phyloP scores from a whole-genome alignment of 2,797 vertebrate species.

The Poeciliopsis infans region DNA sequence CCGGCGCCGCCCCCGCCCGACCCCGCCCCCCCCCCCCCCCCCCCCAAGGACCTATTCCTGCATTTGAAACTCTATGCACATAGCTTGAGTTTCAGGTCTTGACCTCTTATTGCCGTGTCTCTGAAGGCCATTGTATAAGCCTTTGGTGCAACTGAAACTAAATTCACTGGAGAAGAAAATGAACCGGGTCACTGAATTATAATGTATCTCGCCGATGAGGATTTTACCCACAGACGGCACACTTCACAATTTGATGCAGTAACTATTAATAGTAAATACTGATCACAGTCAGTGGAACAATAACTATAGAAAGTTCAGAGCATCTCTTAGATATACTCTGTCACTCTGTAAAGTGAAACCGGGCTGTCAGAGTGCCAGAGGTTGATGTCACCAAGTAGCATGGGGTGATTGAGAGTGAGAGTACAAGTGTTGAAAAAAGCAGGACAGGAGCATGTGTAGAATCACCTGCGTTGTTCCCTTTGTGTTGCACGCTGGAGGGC shows the following conservation, averaged over 20 bases:
- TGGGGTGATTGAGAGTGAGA: conserved; percentile 67
- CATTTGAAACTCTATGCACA: conserved; percentile 41
- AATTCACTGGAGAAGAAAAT: conserved; percentile 58
- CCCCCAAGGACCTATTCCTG: too few species aligned
- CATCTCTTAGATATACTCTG: conserved; percentile 42
- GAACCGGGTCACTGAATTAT: conserved; percentile 34
- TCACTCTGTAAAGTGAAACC: conserved; percentile 74
- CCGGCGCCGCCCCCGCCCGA: too few species aligned
- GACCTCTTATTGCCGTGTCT: conserved; percentile 65
- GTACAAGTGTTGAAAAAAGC: conserved; percentile 75
- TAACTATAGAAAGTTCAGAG: conserved; percentile 23
- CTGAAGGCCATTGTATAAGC: conserved; percentile 61
- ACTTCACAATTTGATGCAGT: conserved; percentile 10
- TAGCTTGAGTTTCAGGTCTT: conserved; percentile 61
- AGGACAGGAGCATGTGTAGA: conserved; percentile 74
- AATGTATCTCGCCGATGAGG: conserved; percentile 30
- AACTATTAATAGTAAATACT: conserved; percentile 15
- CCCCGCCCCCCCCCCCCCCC: too few species aligned
- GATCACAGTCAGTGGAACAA: conserved; percentile 24
- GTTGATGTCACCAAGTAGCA: conserved; percentile 79
- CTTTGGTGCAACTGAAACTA: conserved; percentile 57
- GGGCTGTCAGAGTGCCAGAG: conserved; percentile 73
- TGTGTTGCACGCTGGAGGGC: conserved; percentile 66
- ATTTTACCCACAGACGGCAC: neutral
- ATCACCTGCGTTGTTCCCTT: conserved; percentile 70